Evolutionary conservation across 2,888 invertebrate species (phyloP).

Genomic region (Itoplectis maculator): DNA sequence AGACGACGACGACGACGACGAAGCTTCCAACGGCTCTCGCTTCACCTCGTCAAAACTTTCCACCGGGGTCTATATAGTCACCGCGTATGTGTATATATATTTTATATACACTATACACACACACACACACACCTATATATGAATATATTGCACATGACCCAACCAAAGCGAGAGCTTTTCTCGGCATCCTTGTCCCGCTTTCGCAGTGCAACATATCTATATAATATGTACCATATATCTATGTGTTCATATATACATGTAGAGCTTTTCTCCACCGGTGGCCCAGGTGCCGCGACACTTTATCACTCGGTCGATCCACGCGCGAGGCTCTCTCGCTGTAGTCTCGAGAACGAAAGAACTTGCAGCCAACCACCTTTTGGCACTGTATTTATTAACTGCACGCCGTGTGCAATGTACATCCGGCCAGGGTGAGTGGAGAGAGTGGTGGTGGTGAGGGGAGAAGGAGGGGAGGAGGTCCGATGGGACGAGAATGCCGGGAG

Average conservation of each 20-base stretch:
- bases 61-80: slow-evolving; percentile 34
- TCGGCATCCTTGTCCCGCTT: slow-evolving; percentile 54
- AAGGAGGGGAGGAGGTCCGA: too few relatives aligned
- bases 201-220: slow-evolving; percentile 35
- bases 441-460: too few relatives aligned
- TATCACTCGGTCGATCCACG: slow-evolving; percentile 53
- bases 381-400: slow-evolving; percentile 29
- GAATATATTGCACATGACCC: slow-evolving; percentile 50
- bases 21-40: slow-evolving; percentile 57
- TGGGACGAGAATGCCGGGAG: too few relatives aligned
- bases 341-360: slow-evolving; percentile 49
- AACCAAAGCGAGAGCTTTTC: slow-evolving; percentile 69
- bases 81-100: slow-evolving; percentile 4
- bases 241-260: neutral
- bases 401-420: neutral
- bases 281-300: slow-evolving; percentile 53
- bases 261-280: slow-evolving; percentile 52
- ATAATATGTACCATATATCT: slow-evolving; percentile 28
- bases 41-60: slow-evolving; percentile 70
- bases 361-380: neutral
- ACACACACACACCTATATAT: neutral
- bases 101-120: neutral
- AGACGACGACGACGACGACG: slow-evolving; percentile 59
- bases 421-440: slow-evolving; percentile 9
- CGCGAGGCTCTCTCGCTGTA: slow-evolving; percentile 19